Base-by-base conservation (phyloP, 23 tunicate genomes). In the Clavelina lepadiformis region DNA sequence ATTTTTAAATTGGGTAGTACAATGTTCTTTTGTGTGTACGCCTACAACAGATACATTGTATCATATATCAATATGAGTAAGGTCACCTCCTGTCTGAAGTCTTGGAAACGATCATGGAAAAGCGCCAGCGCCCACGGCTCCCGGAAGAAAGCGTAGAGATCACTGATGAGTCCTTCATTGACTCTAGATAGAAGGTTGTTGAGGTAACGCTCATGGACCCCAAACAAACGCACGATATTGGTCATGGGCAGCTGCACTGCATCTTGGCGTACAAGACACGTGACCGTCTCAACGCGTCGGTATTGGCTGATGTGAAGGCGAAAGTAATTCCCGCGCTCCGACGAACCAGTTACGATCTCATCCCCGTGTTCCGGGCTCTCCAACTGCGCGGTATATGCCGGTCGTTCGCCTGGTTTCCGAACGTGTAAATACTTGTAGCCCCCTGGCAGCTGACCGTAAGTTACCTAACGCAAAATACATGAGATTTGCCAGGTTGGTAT, bases 31-130 rank as follows among this genome's bases (percentile, higher is more conserved):
- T n/a, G n/a, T n/a, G n/a, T n/a, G n/a, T n/a, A n/a, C n/a, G n/a
- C n/a, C n/a, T n/a, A n/a, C n/a, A n/a, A n/a, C n/a, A n/a, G n/a
- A n/a, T n/a, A n/a, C n/a, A n/a, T n/a, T n/a, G n/a, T n/a, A n/a
- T n/a, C n/a, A n/a, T n/a, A n/a, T n/a, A n/a, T n/a, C n/a, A n/a
- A n/a, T n/a, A n/a, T n/a, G n/a, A n/a, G 21, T 20, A 69, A 7
- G 3, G 75, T 46, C 0, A 89, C 97, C 83, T 89, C 97, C 50
- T 89, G 97, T 45, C 97, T 69, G 51, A 93, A 74, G 55, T 83
- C 93, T 41, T 64, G 79, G 67, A 93, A 93, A 54, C 98, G 60
- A 62, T 93, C 98, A 49, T 93, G 98, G 75, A 73, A 93, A 25
- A 85, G 30, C 3, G 83, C 83, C 71, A 65, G 68, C 49, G 58